Conservation (phyloP, 2,797 vertebrate species). For the Lagocephalus sceleratus region DNA sequence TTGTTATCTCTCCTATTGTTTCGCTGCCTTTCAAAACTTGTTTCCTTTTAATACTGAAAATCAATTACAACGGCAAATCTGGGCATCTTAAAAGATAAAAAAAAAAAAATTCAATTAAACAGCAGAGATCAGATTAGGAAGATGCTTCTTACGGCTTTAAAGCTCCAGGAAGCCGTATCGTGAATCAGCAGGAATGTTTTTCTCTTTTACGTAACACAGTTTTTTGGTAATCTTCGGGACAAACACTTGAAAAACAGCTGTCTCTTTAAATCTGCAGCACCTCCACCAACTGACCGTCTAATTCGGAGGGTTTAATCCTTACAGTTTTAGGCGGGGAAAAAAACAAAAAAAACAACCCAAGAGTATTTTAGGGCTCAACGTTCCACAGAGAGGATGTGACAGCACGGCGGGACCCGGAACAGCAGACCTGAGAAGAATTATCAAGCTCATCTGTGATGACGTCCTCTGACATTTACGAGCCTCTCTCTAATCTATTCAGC, state of each 20-base stretch:
- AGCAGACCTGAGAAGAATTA: conserved; percentile 10
- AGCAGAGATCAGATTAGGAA: conserved; percentile 47
- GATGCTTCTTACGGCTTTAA: conserved; percentile 35
- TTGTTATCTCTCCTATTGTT: conserved; percentile 11
- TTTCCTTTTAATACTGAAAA: conserved; percentile 35
- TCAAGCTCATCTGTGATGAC: conserved; percentile 6
- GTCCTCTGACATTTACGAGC: conserved; percentile 9
- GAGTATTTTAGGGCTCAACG: conserved; percentile 4
- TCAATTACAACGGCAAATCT: conserved; percentile 41
- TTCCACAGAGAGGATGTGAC: conserved; percentile 9
- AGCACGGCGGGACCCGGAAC: conserved; percentile 14
- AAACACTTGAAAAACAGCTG: no score
- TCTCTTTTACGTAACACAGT: conserved; percentile 15
- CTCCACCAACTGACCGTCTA: neutral
- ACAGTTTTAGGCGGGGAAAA: no score
- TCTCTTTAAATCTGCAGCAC: neutral
- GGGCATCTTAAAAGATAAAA: conserved; percentile 52
- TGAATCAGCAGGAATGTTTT: conserved; percentile 26
- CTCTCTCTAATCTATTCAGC: neutral
- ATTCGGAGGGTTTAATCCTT: no score
- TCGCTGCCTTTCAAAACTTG: conserved; percentile 20
- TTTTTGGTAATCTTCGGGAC: conserved; percentile 3
- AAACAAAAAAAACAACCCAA: neutral
- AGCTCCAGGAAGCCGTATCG: conserved; percentile 20
- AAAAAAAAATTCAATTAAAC: conserved; percentile 51